A percentile compares a stretch with the other conserved stretches of the same genome.
These are phyloP conservation scores for Onychostoma macrolepis DNA, from an alignment of 2,113 vertebrate species.

Conservation along the genomic window DNA sequence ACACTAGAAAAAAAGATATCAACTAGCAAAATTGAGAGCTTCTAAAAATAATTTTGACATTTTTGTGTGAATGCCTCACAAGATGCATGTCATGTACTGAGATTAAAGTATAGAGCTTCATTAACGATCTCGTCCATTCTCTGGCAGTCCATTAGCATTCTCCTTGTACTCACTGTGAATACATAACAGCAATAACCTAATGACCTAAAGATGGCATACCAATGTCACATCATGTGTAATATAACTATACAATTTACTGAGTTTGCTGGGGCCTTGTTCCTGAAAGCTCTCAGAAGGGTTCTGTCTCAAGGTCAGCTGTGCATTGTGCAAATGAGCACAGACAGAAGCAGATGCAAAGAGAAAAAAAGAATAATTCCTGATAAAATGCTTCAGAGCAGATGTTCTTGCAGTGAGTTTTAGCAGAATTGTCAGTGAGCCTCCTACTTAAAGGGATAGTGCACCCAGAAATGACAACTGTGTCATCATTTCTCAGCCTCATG, in stretches of 20 bases:
- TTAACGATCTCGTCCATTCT: neutral
- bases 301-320: slow-evolving; percentile 19
- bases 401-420: slow-evolving; percentile 3
- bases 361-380: neutral
- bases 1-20: slow-evolving; percentile 5
- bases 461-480: neutral
- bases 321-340: neutral
- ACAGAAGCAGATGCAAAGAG: slow-evolving; percentile 11
- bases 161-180: neutral
- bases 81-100: neutral
- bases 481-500: neutral
- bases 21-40: neutral
- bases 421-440: neutral
- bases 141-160: neutral
- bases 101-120: neutral
- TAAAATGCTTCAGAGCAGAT: neutral
- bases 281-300: neutral
- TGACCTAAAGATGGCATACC: neutral
- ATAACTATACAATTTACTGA: neutral
- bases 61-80: neutral
- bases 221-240: slow-evolving; percentile 1
- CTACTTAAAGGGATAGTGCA: neutral
- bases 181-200: neutral
- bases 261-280: neutral
- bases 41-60: slow-evolving; percentile 12